Evolutionary conservation across 2,888 invertebrate genomes (phyloP).

Genomic region (Nebria salina): DNA sequence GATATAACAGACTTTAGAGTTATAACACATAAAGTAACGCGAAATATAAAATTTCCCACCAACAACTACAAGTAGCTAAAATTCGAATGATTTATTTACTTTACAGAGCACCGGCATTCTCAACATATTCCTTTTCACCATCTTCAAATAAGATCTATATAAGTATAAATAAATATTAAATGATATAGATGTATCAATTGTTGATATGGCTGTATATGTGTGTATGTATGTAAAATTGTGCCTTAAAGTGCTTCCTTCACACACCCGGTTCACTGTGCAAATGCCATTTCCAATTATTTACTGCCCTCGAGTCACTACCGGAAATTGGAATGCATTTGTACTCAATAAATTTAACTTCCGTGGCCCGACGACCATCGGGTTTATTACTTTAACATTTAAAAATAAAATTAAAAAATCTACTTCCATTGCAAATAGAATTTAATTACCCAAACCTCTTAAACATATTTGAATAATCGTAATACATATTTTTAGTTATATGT

Average conservation of each 20-base stretch:
- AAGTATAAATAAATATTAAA: neutral
- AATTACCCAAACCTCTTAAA: constrained; percentile 23
- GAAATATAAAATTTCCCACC: too few species aligned
- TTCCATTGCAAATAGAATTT: constrained; percentile 32
- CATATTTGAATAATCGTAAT: constrained; percentile 7
- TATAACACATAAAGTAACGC: too few species aligned
- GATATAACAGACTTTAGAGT: too few species aligned
- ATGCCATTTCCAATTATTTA: constrained; percentile 40
- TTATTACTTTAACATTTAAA: constrained; percentile 27
- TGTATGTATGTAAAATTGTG: neutral
- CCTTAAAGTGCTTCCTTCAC: neutral
- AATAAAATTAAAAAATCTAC: constrained; percentile 26
- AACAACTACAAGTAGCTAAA: too few species aligned
- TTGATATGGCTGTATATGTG: neutral
- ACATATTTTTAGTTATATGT: neutral
- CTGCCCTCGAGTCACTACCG: constrained; percentile 38
- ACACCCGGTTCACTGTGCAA: constrained; percentile 23
- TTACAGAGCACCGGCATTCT: too few species aligned
- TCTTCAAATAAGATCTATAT: neutral
- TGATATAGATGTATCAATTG: too few species aligned
- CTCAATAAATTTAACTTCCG: constrained; percentile 27
- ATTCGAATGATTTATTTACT: too few species aligned
- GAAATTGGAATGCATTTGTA: constrained; percentile 44
- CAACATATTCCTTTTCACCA: too few species aligned
- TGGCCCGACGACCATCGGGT: constrained; percentile 5